Conservation (phyloP, 2,888 invertebrate genomes). For the Acutogordius australiensis region DNA sequence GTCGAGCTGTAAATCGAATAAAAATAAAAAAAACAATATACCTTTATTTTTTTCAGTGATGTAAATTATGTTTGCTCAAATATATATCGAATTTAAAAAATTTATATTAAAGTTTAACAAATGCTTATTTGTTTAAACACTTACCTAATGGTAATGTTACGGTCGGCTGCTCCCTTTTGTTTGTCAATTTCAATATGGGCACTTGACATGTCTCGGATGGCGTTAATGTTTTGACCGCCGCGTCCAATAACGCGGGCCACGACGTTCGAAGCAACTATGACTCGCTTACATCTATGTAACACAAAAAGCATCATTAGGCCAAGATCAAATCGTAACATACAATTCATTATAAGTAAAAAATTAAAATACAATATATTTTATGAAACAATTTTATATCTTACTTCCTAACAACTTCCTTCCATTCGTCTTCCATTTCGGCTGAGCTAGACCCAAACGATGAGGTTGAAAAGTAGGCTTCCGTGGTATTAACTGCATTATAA, state of each 20-base stretch:
- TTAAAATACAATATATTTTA: too few relatives aligned
- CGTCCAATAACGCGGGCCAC: constrained; percentile 88
- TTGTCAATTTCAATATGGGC: constrained; percentile 96
- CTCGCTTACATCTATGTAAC: constrained; percentile 38
- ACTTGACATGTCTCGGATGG: constrained; percentile 74
- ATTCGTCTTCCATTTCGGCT: constrained; percentile 47
- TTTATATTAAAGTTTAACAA: too few relatives aligned
- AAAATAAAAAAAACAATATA: too few relatives aligned
- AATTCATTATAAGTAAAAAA: too few relatives aligned
- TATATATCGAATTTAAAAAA: too few relatives aligned
- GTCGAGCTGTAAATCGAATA: too few relatives aligned
- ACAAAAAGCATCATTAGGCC: too few relatives aligned
- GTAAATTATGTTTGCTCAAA: too few relatives aligned
- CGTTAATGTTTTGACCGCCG: constrained; percentile 86
- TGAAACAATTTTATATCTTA: constrained; percentile 25
- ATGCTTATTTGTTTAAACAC: constrained; percentile 18
- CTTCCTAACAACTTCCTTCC: constrained; percentile 80
- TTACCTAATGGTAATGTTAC: constrained; percentile 72
- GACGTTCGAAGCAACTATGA: constrained; percentile 66
- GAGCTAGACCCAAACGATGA: neutral
- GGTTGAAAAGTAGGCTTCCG: neutral
- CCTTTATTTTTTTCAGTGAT: too few relatives aligned
- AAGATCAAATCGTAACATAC: too few relatives aligned
- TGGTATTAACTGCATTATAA: too few relatives aligned
- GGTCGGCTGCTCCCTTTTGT: constrained; percentile 59